A percentile compares a stretch with the other conserved stretches of the same genome.
These are phyloP conservation scores for Lysandra bellargus DNA, from an alignment of 2,888 invertebrate species.

Conservation along the genomic window DNA sequence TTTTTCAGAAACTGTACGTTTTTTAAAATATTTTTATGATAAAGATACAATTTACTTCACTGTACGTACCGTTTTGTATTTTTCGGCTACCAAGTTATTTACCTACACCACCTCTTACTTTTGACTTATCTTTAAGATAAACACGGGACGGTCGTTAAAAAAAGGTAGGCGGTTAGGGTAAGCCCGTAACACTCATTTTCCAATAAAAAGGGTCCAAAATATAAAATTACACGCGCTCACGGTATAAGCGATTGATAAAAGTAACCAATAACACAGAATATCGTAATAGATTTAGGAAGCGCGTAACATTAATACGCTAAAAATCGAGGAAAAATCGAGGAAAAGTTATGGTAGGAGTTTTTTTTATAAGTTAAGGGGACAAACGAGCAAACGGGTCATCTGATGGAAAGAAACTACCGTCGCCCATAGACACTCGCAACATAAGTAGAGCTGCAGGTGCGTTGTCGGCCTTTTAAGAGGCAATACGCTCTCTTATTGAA, in stretches of 20 bases:
- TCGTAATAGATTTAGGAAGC: not conserved
- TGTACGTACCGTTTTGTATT: too few relatives aligned
- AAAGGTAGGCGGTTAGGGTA: not conserved
- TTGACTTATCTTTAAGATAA: slow-evolving; percentile 3
- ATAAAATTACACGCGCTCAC: slow-evolving; percentile 10
- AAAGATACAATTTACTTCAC: too few relatives aligned
- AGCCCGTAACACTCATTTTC: slow-evolving; percentile 5
- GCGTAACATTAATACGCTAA: not conserved
- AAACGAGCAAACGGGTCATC: too few relatives aligned
- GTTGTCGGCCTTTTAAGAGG: too few relatives aligned
- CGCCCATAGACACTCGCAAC: too few relatives aligned
- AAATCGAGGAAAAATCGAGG: not conserved
- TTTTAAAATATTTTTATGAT: too few relatives aligned
- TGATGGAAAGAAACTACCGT: too few relatives aligned
- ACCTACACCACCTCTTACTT: not conserved
- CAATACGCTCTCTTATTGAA: too few relatives aligned
- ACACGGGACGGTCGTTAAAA: not conserved
- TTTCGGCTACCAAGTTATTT: not conserved
- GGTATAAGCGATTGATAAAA: slow-evolving; percentile 22
- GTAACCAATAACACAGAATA: slow-evolving; percentile 17
- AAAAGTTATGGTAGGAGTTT: too few relatives aligned
- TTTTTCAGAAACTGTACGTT: too few relatives aligned
- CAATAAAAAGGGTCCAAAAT: slow-evolving; percentile 19
- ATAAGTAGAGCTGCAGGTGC: too few relatives aligned
- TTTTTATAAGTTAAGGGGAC: too few relatives aligned